phyloP scores from a whole-genome alignment of 2,797 vertebrate genomes.

The Hybognathus amarus region DNA sequence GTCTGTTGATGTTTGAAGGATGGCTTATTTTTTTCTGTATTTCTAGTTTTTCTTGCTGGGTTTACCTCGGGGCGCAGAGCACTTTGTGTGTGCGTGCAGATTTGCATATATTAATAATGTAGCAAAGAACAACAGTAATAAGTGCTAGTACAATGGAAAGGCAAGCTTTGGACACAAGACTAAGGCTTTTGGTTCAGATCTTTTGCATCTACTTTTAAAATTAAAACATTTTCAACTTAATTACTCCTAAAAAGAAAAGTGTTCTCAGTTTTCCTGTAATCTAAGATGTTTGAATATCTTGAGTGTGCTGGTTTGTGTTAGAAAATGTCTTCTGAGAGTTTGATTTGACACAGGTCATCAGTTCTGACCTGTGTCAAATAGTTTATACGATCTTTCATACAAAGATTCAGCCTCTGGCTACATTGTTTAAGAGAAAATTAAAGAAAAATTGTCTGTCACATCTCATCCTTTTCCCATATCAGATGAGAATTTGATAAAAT shows the following conservation, averaged over 20 bases:
- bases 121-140: slow-evolving; percentile 7
- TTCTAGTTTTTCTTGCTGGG: slow-evolving; percentile 19
- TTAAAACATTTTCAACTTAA: not conserved
- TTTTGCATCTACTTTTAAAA: not conserved
- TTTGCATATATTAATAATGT: slow-evolving; percentile 28
- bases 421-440: not conserved
- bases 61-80: slow-evolving; percentile 1
- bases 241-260: not conserved
- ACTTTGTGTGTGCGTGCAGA: not conserved
- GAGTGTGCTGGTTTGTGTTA: not conserved
- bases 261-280: not conserved
- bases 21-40: not conserved
- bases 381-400: too few relatives aligned
- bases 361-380: too few relatives aligned
- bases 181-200: not conserved
- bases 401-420: not conserved
- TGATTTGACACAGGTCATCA: not conserved
- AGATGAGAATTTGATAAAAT: not conserved
- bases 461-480: not conserved
- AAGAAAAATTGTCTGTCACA: not conserved
- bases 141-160: not conserved
- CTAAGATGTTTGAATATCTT: not conserved
- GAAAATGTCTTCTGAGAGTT: not conserved
- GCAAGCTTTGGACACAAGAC: not conserved
- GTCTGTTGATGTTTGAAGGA: slow-evolving; percentile 4